phyloP scores from a whole-genome alignment of 2,888 invertebrate genomes.

The Cantharis rustica region DNA sequence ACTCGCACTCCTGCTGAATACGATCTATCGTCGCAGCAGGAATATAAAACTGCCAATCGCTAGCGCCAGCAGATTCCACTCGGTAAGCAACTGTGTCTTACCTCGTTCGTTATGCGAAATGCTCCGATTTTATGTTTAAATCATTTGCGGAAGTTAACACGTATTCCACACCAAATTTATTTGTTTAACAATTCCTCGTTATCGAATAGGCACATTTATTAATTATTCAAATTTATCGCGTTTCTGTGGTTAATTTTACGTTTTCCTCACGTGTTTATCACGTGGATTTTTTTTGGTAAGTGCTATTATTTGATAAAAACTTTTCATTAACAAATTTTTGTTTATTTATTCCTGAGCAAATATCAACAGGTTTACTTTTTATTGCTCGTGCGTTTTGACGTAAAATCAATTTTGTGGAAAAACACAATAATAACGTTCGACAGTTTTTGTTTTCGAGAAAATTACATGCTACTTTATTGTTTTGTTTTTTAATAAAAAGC shows the following conservation, averaged over 20 bases:
- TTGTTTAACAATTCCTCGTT: background rate
- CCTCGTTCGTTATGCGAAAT: constrained; percentile 15
- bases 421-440: background rate
- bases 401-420: background rate
- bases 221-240: background rate
- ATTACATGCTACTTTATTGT: background rate
- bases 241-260: background rate
- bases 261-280: constrained; percentile 15
- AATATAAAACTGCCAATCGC: constrained; percentile 24
- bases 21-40: constrained; percentile 21
- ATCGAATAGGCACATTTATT: background rate
- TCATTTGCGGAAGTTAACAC: constrained; percentile 5
- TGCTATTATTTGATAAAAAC: background rate
- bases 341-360: background rate
- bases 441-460: background rate
- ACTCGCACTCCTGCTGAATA: constrained; percentile 24
- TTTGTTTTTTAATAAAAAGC: background rate
- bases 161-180: background rate
- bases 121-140: constrained; percentile 20
- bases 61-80: constrained; percentile 19
- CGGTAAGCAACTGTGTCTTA: constrained; percentile 17
- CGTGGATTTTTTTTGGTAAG: constrained; percentile 22
- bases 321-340: background rate
- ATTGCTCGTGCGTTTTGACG: background rate
- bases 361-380: background rate